Evolutionary conservation across 2,113 vertebrate species (phyloP).

Genomic region (Pituophis catenifer): DNA sequence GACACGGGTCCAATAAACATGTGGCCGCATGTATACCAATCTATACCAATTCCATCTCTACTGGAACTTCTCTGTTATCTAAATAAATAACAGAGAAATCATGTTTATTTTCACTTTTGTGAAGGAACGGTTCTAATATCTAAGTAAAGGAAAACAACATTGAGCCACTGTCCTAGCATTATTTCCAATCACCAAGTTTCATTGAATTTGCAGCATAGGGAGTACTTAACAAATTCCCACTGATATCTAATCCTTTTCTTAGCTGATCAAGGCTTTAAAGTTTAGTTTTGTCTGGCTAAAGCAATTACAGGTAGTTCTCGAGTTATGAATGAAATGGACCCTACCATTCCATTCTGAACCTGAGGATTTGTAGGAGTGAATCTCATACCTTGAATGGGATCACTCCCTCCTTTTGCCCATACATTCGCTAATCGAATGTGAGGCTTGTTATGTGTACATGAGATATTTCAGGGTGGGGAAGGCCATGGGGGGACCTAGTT

Average conservation of each 20-base stretch:
- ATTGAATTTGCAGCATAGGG: not conserved
- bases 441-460: too few species aligned
- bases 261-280: not conserved
- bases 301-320: too few species aligned
- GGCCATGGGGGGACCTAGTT: too few species aligned
- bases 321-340: too few species aligned
- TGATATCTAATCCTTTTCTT: not conserved
- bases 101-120: not conserved
- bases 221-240: not conserved
- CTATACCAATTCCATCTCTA: not conserved
- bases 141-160: not conserved
- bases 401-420: too few species aligned
- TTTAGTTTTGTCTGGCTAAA: not conserved
- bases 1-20: too few species aligned
- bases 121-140: not conserved
- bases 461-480: too few species aligned
- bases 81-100: not conserved
- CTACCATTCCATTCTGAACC: too few species aligned
- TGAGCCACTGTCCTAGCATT: not conserved
- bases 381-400: too few species aligned
- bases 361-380: too few species aligned
- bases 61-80: not conserved
- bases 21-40: not conserved
- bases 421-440: too few species aligned
- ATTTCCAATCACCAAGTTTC: not conserved